Evolutionary conservation across 2,797 vertebrate genomes (phyloP).

Genomic region (Kryptolebias ocellatus): DNA sequence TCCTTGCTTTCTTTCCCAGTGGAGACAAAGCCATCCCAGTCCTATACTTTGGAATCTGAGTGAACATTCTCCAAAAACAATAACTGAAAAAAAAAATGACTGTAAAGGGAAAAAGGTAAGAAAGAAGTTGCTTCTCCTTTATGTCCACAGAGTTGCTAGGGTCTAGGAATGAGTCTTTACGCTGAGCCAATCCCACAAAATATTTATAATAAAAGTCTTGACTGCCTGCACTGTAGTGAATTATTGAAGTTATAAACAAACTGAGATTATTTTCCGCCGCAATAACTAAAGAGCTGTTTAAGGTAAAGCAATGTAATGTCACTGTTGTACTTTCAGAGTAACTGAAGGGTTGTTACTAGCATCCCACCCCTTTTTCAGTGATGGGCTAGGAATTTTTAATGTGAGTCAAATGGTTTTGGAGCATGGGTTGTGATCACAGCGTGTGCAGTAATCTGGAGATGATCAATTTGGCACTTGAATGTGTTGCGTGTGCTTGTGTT

Average conservation of each 20-base stretch:
- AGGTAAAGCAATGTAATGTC: background rate
- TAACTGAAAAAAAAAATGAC: slow-evolving; percentile 11
- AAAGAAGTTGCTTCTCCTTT: slow-evolving; percentile 6
- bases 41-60: slow-evolving; percentile 37
- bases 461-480: slow-evolving; percentile 35
- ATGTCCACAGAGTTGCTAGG: slow-evolving; percentile 21
- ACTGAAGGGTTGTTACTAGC: slow-evolving; percentile 1
- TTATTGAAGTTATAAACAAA: slow-evolving; percentile 19
- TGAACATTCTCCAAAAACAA: slow-evolving; percentile 24
- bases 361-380: slow-evolving; percentile 17
- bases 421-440: slow-evolving; percentile 21
- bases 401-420: slow-evolving; percentile 34
- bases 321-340: background rate
- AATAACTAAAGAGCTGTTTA: background rate
- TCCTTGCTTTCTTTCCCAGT: slow-evolving; percentile 25
- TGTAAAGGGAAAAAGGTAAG: slow-evolving; percentile 16
- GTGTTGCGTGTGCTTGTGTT: slow-evolving; percentile 36
- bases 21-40: slow-evolving; percentile 8
- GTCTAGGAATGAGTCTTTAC: slow-evolving; percentile 13
- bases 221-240: slow-evolving; percentile 17
- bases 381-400: slow-evolving; percentile 35
- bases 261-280: slow-evolving; percentile 16
- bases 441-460: slow-evolving; percentile 43
- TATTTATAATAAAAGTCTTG: slow-evolving; percentile 33
- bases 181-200: slow-evolving; percentile 13